Percentiles rank a stretch among this genome's conserved stretches.
Evolutionary conservation across 2,797 vertebrate genomes (phyloP).

Genomic region (Silurus lanzhouensis): DNA sequence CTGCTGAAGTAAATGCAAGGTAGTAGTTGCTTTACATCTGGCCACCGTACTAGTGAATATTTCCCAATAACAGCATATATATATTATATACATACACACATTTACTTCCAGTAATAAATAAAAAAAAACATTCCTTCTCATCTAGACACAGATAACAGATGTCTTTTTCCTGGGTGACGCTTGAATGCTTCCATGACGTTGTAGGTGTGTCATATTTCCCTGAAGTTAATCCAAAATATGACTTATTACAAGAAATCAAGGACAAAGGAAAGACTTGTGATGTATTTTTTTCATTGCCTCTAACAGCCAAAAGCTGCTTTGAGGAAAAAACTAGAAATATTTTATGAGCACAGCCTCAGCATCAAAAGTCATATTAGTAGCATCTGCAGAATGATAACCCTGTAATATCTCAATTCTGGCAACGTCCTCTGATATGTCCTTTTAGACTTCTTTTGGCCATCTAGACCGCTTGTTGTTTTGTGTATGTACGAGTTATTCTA

Average conservation of each 20-base stretch:
- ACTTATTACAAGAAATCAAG: background rate
- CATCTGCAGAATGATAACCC: background rate
- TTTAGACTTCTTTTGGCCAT: background rate
- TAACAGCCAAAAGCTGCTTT: background rate
- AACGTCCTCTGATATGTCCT: background rate
- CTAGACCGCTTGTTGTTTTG: background rate
- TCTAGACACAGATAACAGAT: background rate
- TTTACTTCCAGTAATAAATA: no score
- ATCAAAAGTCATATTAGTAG: background rate
- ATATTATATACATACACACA: no score
- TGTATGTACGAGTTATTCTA: background rate
- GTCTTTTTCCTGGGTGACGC: background rate
- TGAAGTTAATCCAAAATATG: background rate
- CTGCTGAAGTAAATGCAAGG: background rate
- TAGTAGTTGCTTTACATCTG: background rate
- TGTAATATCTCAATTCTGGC: background rate
- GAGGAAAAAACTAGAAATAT: background rate
- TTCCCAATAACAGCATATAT: background rate
- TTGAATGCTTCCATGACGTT: background rate
- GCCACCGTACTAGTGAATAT: background rate
- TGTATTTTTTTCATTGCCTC: background rate
- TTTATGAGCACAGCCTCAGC: background rate
- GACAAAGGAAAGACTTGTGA: background rate
- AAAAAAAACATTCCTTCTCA: background rate
- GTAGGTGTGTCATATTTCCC: background rate